Evolutionary conservation across 2,113 vertebrate species (phyloP).

Genomic region (Crotophaga sulcirostris): DNA sequence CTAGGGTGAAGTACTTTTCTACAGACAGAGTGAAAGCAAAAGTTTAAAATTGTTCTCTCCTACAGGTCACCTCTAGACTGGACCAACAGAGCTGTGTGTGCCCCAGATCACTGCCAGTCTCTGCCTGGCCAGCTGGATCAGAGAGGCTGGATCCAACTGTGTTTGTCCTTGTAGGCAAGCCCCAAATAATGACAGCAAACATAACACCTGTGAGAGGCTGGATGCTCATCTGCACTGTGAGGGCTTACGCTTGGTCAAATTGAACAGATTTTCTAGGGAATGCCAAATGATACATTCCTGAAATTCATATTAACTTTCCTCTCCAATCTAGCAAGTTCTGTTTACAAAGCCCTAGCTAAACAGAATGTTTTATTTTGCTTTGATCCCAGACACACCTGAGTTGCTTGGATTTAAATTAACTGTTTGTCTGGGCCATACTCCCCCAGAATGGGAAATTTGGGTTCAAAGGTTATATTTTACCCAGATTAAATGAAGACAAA

Average conservation of each 20-base stretch:
- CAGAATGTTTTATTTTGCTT: neutral
- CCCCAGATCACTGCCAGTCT: neutral
- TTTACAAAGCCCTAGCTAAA: neutral
- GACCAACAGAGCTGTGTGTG: neutral
- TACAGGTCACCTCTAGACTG: neutral
- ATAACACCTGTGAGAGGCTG: neutral
- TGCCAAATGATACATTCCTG: neutral
- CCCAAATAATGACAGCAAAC: neutral
- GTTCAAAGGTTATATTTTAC: neutral
- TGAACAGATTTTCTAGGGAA: neutral
- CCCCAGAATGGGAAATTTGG: neutral
- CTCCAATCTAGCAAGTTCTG: neutral
- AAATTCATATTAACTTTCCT: neutral
- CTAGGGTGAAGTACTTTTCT: neutral
- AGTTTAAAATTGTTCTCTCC: neutral
- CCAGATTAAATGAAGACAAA: neutral
- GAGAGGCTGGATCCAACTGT: neutral
- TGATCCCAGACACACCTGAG: neutral
- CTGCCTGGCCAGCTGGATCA: neutral
- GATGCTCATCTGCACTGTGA: neutral
- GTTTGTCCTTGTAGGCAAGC: neutral
- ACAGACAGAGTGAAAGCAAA: neutral
- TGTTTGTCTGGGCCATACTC: neutral
- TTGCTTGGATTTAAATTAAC: neutral
- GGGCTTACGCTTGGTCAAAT: neutral